A percentile compares a stretch with the other conserved stretches of the same genome.
Evolutionary conservation across 2,113 vertebrate genomes (phyloP).

Genomic region (Zosterops borbonicus): DNA sequence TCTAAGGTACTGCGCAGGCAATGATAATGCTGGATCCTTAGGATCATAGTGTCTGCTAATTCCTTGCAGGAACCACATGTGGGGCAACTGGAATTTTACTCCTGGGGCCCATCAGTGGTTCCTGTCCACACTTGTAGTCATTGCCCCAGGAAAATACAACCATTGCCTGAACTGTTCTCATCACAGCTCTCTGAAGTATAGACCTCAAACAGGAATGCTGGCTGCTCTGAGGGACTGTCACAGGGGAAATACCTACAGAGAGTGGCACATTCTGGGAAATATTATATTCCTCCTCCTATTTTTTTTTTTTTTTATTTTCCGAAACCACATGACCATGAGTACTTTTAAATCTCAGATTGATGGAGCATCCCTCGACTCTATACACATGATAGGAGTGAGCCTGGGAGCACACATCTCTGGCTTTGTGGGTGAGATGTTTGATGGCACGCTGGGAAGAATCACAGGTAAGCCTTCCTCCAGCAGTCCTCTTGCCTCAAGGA

Average conservation of each 20-base stretch:
- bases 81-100: not conserved
- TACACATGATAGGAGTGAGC: slow-evolving; percentile 92
- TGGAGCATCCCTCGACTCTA: slow-evolving; percentile 79
- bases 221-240: not conserved
- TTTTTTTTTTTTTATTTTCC: not conserved
- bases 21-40: not conserved
- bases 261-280: not conserved
- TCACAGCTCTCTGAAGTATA: not conserved
- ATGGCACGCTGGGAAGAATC: slow-evolving; percentile 86
- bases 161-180: not conserved
- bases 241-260: not conserved
- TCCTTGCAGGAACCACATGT: not conserved
- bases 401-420: slow-evolving; percentile 92
- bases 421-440: slow-evolving; percentile 86
- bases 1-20: not conserved
- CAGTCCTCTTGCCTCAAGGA: rapidly evolving
- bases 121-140: not conserved
- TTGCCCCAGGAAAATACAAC: not conserved
- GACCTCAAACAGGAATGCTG: not conserved
- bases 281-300: not conserved
- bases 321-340: not conserved
- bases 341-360: slow-evolving; percentile 70
- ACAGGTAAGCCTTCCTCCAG: slow-evolving; percentile 78
- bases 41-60: not conserved
- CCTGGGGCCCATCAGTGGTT: not conserved